Base-by-base conservation (phyloP, 2,113 vertebrate species). In the Pseudorasbora parva region DNA sequence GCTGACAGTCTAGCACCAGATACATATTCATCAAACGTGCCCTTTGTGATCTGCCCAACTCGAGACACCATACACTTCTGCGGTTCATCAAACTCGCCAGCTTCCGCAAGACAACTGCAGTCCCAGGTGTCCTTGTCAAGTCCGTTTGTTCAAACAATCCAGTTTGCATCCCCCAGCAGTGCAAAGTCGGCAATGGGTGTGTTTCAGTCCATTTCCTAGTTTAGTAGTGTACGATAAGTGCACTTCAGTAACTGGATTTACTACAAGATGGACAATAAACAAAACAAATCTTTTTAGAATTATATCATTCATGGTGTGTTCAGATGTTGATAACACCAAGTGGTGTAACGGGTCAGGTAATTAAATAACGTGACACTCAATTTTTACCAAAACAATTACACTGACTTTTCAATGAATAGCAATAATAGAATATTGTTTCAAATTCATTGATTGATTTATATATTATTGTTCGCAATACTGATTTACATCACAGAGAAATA, bases 11-110 rank as follows among this genome's bases (percentile, higher is more conserved):
- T 23, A 62, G 79, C 25, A n/a, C 19, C 71, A 75, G 74, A 82
- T 75, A 23, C 74, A 74, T 82, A 69, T 85, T 76, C 80, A 82
- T 81, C 82, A 75, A 71, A 56, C 21, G 2, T 72, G 54, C 77
- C 68, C 78, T 74, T 57, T 78, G 54, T 78, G 54, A 60, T 57
- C 66, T n/a, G 27, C 37, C 19, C 30, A 77, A 57, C 41, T 49
- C 21, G 2, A 73, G 14, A 77, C 27, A 77, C 74, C 25, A n/a
- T 15, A 21, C 74, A 56, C 74, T 57, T 68, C 37, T 45, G 41
- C 45, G 51, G 60, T 66, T 81, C 47, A 68, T 23, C 15, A 77
- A 77, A 77, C 54, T 57, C 8, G 17, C 25, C 37, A 4, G 33
- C 66, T 41, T 69, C 66, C 33, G 10, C 37, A n/a, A 71, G 66